These are phyloP conservation scores for Drosophila quasianomalipes DNA, from an alignment of 2,888 invertebrate species.

Conservation along the genomic window DNA sequence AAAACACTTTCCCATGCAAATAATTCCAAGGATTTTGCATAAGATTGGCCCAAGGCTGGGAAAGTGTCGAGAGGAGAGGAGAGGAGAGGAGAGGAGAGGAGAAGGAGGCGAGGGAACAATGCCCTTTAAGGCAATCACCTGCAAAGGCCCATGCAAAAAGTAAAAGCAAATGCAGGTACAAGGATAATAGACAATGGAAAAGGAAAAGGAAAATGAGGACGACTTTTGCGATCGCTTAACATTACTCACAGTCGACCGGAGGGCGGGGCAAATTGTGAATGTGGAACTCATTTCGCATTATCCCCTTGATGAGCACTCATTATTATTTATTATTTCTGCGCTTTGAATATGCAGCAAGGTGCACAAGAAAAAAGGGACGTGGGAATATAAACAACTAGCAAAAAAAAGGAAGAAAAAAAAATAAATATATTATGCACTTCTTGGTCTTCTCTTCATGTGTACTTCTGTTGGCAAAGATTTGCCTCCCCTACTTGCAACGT, in stretches of 20 bases:
- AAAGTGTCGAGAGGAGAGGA: conserved; percentile 34
- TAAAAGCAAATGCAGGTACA: conserved; percentile 33
- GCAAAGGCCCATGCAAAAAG: conserved; percentile 36
- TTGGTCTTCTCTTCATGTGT: not conserved
- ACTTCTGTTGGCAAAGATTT: conserved; percentile 45
- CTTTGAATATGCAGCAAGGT: conserved; percentile 72
- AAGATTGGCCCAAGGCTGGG: conserved; percentile 68
- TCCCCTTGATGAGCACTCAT: conserved; percentile 74
- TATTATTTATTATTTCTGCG: conserved; percentile 72
- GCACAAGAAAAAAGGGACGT: conserved; percentile 57
- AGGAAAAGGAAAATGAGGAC: conserved; percentile 26
- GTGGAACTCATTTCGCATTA: conserved; percentile 80
- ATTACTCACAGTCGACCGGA: conserved; percentile 68
- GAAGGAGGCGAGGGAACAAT: conserved; percentile 1
- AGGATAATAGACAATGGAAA: not conserved
- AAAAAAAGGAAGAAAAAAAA: not conserved
- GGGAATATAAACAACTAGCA: conserved; percentile 76
- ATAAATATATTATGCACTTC: conserved; percentile 19
- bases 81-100: not conserved
- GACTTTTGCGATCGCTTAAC: conserved; percentile 63
- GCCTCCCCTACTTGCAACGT: conserved; percentile 7
- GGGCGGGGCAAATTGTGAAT: conserved; percentile 27
- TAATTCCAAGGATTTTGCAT: conserved; percentile 75
- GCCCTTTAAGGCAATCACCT: conserved; percentile 58
- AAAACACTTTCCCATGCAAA: conserved; percentile 81